Conservation (phyloP, 2,797 vertebrate species). For the Melopsittacus undulatus region DNA sequence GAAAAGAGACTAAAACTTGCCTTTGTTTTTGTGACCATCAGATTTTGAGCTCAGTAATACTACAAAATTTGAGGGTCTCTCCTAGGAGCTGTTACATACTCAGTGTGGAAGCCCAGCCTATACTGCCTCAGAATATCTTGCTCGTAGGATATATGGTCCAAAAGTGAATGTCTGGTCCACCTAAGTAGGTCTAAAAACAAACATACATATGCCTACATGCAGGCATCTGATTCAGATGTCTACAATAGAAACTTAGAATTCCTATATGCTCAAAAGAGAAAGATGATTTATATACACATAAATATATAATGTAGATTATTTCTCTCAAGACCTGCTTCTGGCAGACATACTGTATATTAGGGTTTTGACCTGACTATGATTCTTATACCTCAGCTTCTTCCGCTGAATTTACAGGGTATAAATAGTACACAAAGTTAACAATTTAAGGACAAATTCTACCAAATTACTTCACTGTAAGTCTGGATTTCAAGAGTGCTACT, state of each 20-base stretch:
- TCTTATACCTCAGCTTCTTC: neutral
- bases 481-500: neutral
- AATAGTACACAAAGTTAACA: neutral
- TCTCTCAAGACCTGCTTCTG: neutral
- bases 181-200: slow-evolving; percentile 75
- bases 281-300: neutral
- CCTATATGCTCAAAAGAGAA: neutral
- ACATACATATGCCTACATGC: neutral
- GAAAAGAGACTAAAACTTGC: neutral
- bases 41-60: slow-evolving; percentile 89
- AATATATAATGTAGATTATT: neutral
- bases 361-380: neutral
- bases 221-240: neutral
- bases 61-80: slow-evolving; percentile 80
- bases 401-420: neutral
- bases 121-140: slow-evolving; percentile 84
- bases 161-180: slow-evolving; percentile 90
- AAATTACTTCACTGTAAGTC: neutral
- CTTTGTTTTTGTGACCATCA: slow-evolving; percentile 62
- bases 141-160: slow-evolving; percentile 87
- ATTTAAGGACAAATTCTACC: neutral
- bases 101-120: slow-evolving; percentile 88
- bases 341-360: neutral
- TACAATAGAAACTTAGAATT: neutral
- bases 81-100: slow-evolving; percentile 84